A percentile compares a stretch with the other conserved stretches of the same genome.
phyloP scores from a whole-genome alignment of 2,113 vertebrate species.

The Poeciliopsis retropinna region DNA sequence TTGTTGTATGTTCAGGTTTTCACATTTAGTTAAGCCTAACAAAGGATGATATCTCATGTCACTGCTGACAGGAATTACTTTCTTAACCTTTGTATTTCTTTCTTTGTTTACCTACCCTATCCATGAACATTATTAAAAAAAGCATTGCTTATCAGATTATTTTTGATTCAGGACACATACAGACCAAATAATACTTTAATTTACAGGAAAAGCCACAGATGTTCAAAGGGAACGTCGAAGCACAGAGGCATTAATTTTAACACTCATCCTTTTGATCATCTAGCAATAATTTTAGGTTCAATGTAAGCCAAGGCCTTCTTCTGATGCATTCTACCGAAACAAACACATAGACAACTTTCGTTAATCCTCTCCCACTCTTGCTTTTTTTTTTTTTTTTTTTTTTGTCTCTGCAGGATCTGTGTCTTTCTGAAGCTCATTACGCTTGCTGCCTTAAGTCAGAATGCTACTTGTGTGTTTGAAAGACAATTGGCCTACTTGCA shows the following conservation, averaged over 20 bases:
- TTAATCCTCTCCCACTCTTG: background rate
- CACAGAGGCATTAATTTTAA: conserved; percentile 39
- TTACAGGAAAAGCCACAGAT: conserved; percentile 47
- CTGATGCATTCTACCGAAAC: conserved; percentile 42
- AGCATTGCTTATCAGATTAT: conserved; percentile 24
- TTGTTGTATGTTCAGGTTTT: background rate
- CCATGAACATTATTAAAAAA: background rate
- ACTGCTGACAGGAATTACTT: background rate
- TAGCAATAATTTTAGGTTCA: conserved; percentile 47
- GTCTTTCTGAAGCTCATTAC: conserved; percentile 24
- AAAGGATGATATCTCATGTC: background rate
- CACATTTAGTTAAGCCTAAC: background rate
- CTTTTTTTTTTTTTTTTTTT: background rate
- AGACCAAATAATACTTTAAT: conserved; percentile 56
- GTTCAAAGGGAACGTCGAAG: conserved; percentile 52
- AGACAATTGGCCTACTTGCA: conserved; percentile 28
- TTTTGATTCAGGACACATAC: conserved; percentile 27
- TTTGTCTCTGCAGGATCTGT: conserved; percentile 24
- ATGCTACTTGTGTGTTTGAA: conserved; percentile 20
- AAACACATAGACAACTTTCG: conserved; percentile 34
- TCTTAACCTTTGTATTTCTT: background rate
- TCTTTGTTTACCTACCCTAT: background rate
- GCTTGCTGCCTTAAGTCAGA: background rate
- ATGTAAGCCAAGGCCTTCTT: conserved; percentile 72
- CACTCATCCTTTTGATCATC: conserved; percentile 70